Conservation (phyloP, 2,888 invertebrate species). For the Heteromyza rotundicornis region DNA sequence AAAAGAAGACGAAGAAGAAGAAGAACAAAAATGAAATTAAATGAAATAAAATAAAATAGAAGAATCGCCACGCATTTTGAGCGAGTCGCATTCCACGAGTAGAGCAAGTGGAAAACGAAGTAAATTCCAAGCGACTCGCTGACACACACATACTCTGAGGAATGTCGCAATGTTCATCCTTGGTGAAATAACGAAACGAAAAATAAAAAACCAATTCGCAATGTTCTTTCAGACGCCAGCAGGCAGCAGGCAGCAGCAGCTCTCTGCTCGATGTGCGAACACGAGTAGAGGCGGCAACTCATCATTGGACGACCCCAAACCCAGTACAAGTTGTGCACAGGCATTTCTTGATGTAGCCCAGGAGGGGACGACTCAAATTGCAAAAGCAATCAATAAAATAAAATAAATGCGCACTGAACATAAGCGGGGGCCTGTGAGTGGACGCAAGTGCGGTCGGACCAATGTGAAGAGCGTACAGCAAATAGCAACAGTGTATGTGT, state of each 20-base stretch:
- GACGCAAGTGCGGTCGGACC: too few relatives aligned
- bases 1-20: constrained; percentile 8
- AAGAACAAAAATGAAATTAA: not conserved
- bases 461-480: too few relatives aligned
- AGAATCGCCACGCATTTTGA: constrained; percentile 23
- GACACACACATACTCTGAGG: not conserved
- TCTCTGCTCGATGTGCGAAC: too few relatives aligned
- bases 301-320: not conserved
- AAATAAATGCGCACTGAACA: not conserved
- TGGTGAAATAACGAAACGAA: too few relatives aligned
- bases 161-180: too few relatives aligned
- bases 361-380: not conserved
- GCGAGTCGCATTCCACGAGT: constrained; percentile 20
- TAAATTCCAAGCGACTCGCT: not conserved
- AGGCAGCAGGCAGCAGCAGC: too few relatives aligned
- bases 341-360: too few relatives aligned
- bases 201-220: not conserved
- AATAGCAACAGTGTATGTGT: too few relatives aligned
- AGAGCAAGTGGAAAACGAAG: constrained; percentile 27
- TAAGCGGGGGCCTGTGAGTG: too few relatives aligned
- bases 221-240: not conserved
- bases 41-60: constrained; percentile 9
- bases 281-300: not conserved
- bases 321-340: too few relatives aligned
- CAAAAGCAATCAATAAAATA: not conserved